A percentile compares a stretch with the other conserved stretches of the same genome.
Conservation (phyloP, 2,888 invertebrate genomes). For the Drosophila prostipennis region DNA sequence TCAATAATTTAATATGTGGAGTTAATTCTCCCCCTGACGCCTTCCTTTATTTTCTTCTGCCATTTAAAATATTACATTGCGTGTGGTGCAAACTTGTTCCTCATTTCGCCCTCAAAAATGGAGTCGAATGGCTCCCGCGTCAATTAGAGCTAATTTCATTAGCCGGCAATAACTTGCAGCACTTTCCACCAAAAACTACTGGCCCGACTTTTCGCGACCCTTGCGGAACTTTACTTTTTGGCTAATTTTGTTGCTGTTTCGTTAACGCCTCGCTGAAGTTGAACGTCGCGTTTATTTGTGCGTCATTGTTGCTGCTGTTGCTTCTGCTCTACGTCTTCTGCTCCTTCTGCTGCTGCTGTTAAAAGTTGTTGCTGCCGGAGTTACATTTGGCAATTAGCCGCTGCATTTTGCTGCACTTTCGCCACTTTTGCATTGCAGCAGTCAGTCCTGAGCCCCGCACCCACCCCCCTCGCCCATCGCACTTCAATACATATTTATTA, state of each 20-base stretch:
- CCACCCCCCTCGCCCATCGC: conserved; percentile 25
- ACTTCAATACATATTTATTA: conserved; percentile 79
- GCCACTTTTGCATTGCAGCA: conserved; percentile 23
- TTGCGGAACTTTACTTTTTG: conserved; percentile 63
- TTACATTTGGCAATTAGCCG: conserved; percentile 77
- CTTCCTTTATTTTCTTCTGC: conserved; percentile 8
- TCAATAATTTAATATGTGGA: background rate
- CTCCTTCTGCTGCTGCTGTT: conserved; percentile 3
- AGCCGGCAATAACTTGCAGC: conserved; percentile 76
- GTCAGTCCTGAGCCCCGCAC: background rate
- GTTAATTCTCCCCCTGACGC: background rate
- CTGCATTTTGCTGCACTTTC: conserved; percentile 58
- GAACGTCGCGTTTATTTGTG: conserved; percentile 66
- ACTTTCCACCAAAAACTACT: conserved; percentile 62
- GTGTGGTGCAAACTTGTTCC: conserved; percentile 7
- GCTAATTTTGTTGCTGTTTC: conserved; percentile 75
- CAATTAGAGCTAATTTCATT: conserved; percentile 79
- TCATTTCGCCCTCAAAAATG: background rate
- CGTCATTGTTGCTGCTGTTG: conserved; percentile 48
- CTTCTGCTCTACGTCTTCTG: conserved; percentile 24
- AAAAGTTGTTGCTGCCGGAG: conserved; percentile 47
- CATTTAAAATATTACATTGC: background rate
- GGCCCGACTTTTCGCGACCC: conserved; percentile 20
- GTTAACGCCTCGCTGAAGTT: conserved; percentile 69
- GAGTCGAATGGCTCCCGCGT: conserved; percentile 55